Conservation (phyloP, 2,113 vertebrate species). For the Trogon melanurus region DNA sequence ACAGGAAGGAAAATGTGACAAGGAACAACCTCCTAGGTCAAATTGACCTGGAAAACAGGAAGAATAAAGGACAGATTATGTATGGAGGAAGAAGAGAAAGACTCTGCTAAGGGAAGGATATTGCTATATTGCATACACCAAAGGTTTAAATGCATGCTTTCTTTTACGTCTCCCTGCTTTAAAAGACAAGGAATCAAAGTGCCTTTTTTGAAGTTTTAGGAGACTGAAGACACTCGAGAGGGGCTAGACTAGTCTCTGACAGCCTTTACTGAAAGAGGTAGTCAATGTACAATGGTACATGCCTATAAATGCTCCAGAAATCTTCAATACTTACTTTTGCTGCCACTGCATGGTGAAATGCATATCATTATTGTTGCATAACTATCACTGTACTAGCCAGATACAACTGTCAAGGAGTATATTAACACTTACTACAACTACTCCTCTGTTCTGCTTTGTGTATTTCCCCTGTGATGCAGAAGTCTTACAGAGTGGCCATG, state of each 20-base stretch:
- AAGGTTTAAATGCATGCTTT: not conserved
- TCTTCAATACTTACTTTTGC: not conserved
- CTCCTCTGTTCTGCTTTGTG: not conserved
- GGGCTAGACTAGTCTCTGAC: not conserved
- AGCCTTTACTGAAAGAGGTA: not conserved
- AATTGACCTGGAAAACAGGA: not conserved
- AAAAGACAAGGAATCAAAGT: not conserved
- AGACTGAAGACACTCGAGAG: not conserved
- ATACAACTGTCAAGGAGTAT: not conserved
- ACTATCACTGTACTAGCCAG: not conserved
- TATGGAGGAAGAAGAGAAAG: not conserved
- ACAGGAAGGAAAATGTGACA: not conserved
- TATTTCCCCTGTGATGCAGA: not conserved
- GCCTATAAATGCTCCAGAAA: not conserved
- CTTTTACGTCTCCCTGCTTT: not conserved
- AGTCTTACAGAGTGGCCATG: not conserved
- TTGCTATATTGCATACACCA: not conserved
- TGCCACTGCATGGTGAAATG: not conserved
- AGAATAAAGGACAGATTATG: not conserved
- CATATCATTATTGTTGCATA: not conserved
- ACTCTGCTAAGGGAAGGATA: not conserved
- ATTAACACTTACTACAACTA: not conserved
- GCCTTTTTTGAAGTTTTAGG: not conserved
- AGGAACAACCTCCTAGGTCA: not conserved
- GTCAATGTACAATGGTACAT: rapidly evolving